These are phyloP conservation scores for Amiota communis DNA, from an alignment of 2,888 invertebrate species.

Conservation along the genomic window DNA sequence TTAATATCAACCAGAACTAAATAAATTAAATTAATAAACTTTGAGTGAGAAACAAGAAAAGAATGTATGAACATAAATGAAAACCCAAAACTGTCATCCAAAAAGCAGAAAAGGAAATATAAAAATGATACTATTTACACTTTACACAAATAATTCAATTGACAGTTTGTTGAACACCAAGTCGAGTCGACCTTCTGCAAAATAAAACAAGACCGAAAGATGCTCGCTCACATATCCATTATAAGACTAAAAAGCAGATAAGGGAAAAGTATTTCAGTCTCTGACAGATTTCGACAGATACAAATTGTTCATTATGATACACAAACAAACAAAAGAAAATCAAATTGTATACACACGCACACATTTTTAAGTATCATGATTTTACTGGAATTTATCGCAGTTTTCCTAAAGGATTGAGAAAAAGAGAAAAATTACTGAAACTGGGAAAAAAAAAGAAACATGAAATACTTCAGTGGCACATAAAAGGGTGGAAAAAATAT, in stretches of 20 bases:
- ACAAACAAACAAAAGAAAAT: neutral
- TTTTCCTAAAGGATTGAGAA: too few species aligned
- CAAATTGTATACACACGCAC: too few species aligned
- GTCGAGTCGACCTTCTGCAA: too few species aligned
- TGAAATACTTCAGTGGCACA: too few species aligned
- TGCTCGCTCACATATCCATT: neutral
- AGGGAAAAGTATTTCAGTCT: neutral
- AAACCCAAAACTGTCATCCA: neutral
- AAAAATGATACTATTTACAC: neutral
- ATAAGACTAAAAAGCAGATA: neutral
- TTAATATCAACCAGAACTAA: too few species aligned
- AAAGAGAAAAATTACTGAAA: too few species aligned
- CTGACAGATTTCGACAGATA: conserved; percentile 20
- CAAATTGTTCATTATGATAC: conserved; percentile 6
- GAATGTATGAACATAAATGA: neutral
- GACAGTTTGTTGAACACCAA: neutral
- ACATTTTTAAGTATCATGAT: too few species aligned
- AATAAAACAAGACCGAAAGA: neutral
- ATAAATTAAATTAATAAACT: too few species aligned
- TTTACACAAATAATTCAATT: conserved; percentile 7
- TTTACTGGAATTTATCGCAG: too few species aligned
- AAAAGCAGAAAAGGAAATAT: neutral
- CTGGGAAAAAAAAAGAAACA: too few species aligned
- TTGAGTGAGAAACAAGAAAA: too few species aligned
- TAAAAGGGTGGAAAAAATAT: too few species aligned